Evolutionary conservation across 1,140 invertebrate species (phyloP), one percentile per base, ranked within the genome.

Genomic region (Drosophila arizonae): DNA sequence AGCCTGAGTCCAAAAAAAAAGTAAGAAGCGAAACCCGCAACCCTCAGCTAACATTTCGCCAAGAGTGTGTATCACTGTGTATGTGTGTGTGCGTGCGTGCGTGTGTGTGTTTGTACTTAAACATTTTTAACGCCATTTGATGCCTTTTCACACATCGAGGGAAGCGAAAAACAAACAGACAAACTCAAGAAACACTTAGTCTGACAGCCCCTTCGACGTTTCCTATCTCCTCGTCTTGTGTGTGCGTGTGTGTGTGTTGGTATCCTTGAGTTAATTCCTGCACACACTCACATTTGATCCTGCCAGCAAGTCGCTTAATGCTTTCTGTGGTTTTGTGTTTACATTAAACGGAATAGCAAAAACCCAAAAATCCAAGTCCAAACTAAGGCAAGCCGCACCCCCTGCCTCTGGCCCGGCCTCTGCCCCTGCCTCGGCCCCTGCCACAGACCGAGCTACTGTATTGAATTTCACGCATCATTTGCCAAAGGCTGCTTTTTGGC

Each of bases 391-490:
- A 17, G 6, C 24, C 4, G 1, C 10, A 13, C 36, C 2, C 15
- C 5, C n/a, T 9, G 6, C 43, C 0, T 6, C 43, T 8, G 46
- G 3, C 41, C 4, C 11, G 10, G 3, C 55, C 26, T n/a, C n/a
- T n/a, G 6, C 43, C 0, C n/a, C 43, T 8, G 46, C 6, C 41
- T 1, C 11, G 10, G 3, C 55, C 26, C 10, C 36, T 10, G 9
- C 9, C 15, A 4, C 0, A 17, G 28, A 4, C 50, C 4, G 13
- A 10, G 81, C 71, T 75, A 64, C 71, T 81, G 84, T 87, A 87
- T 87, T 87, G 82, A 87, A 88, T 87, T 87, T 87, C 82, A 87
- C 79, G 84, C 82, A 79, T 88, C 82, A 87, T 87, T 87, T 88
- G 82, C 79, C 72, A 72, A 79, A 76, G 79, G 79, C 77, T 72